Evolutionary conservation across 2,113 vertebrate genomes (phyloP).

Genomic region (Oryzias melastigma): DNA sequence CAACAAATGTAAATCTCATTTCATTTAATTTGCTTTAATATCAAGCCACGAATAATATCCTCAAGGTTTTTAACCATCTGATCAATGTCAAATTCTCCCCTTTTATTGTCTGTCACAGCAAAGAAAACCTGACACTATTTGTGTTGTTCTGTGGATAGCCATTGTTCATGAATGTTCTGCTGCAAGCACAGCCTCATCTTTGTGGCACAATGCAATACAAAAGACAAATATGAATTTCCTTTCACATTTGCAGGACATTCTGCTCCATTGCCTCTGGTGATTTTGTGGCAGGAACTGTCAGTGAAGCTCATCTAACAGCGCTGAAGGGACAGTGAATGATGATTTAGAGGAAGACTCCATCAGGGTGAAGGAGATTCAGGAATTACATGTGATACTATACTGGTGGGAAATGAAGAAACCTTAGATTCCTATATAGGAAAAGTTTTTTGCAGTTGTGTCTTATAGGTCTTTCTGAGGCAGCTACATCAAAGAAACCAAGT

Average conservation of each 20-base stretch:
- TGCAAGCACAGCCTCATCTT: conserved; percentile 22
- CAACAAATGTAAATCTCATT: no score
- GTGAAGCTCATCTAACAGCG: conserved; percentile 37
- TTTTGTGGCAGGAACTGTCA: conserved; percentile 57
- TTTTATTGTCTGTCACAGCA: conserved; percentile 23
- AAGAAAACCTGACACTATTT: conserved; percentile 20
- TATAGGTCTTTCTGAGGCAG: no score
- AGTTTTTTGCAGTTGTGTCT: no score
- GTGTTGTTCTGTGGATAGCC: conserved; percentile 8
- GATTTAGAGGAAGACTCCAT: not conserved
- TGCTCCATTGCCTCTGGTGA: conserved; percentile 65
- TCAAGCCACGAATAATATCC: not conserved
- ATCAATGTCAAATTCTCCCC: conserved; percentile 7
- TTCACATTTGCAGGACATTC: conserved; percentile 51
- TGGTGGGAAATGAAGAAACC: conserved; percentile 2
- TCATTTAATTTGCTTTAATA: no score
- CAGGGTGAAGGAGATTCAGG: not conserved
- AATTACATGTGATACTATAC: not conserved
- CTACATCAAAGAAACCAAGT: no score
- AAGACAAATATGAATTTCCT: conserved; percentile 56
- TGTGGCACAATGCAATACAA: conserved; percentile 17
- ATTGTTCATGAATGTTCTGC: conserved; percentile 35
- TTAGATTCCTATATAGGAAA: no score
- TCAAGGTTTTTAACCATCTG: not conserved
- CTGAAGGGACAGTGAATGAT: conserved; percentile 11